Evolutionary conservation across 1,140 invertebrate genomes (phyloP).

Genomic region (Drosophila guanche): DNA sequence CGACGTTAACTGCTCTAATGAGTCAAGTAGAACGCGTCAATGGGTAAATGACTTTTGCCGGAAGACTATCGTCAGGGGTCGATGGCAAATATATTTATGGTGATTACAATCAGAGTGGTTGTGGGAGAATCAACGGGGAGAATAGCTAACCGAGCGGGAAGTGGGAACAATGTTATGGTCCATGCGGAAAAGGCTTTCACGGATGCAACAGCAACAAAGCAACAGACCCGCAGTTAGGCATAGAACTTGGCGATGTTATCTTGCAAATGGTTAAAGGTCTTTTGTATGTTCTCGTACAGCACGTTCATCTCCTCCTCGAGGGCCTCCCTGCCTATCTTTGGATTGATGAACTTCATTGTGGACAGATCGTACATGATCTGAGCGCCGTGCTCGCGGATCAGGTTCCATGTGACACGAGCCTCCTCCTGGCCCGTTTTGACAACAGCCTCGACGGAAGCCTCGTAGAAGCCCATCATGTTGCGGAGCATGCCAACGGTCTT

Average conservation of each 20-base stretch:
- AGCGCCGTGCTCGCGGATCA: constrained; percentile 48
- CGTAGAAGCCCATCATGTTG: constrained; percentile 71
- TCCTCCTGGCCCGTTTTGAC: constrained; percentile 44
- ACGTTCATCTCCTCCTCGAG: constrained; percentile 13
- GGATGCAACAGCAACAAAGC: too few relatives aligned
- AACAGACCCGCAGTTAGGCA: too few relatives aligned
- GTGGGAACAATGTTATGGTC: too few relatives aligned
- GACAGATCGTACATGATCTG: constrained; percentile 61
- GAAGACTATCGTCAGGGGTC: constrained; percentile 27
- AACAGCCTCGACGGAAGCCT: constrained; percentile 27
- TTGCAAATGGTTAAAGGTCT: constrained; percentile 9
- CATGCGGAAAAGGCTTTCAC: too few relatives aligned
- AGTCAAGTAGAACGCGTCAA: constrained; percentile 36
- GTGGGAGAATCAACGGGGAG: too few relatives aligned
- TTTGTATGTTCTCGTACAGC: constrained; percentile 6
- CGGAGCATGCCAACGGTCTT: constrained; percentile 74
- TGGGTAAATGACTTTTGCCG: constrained; percentile 29
- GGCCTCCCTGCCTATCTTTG: constrained; percentile 24
- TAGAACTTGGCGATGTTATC: neutral
- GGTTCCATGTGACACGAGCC: constrained; percentile 63
- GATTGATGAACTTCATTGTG: constrained; percentile 69
- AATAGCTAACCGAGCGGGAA: too few relatives aligned
- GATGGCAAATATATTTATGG: constrained; percentile 14
- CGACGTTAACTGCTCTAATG: constrained; percentile 31
- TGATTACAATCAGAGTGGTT: constrained; percentile 17